A percentile compares a stretch with the other conserved stretches of the same genome.
These are phyloP conservation scores for Chlorodrepanis virens DNA, from an alignment of 2,113 vertebrate species.

Conservation along the genomic window DNA sequence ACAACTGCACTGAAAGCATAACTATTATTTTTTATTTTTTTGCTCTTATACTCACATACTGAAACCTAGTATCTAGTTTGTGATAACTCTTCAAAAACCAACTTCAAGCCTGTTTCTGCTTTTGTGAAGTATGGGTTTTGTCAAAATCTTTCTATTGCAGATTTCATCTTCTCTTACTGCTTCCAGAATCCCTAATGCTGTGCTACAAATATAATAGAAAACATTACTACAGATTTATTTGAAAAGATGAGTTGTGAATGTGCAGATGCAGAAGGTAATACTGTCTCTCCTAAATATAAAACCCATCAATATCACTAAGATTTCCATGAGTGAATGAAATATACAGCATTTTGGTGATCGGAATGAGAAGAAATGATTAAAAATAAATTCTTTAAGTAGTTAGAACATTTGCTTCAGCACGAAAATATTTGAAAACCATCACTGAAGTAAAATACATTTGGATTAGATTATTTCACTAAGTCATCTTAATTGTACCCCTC, in stretches of 20 bases:
- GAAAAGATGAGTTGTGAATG: not conserved
- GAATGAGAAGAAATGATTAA: not conserved
- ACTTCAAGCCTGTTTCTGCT: not conserved
- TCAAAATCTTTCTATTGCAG: not conserved
- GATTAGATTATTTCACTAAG: not conserved
- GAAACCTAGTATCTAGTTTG: not conserved
- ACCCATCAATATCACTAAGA: fast-evolving
- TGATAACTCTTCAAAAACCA: not conserved
- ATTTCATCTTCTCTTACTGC: not conserved
- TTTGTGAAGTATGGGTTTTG: not conserved
- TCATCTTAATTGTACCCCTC: not conserved
- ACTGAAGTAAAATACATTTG: not conserved
- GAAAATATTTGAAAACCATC: not conserved
- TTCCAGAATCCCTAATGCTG: not conserved
- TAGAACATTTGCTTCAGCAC: not conserved
- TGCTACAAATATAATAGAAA: not conserved
- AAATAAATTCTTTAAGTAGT: not conserved
- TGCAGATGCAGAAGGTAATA: not conserved
- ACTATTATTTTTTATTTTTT: not conserved
- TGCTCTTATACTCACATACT: not conserved
- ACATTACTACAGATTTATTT: not conserved
- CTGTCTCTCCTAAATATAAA: not conserved
- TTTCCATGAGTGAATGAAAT: not conserved
- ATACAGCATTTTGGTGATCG: not conserved
- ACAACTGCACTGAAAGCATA: not conserved